Base-by-base conservation (phyloP, 2,113 vertebrate genomes). In the Boulengerochromis microlepis region DNA sequence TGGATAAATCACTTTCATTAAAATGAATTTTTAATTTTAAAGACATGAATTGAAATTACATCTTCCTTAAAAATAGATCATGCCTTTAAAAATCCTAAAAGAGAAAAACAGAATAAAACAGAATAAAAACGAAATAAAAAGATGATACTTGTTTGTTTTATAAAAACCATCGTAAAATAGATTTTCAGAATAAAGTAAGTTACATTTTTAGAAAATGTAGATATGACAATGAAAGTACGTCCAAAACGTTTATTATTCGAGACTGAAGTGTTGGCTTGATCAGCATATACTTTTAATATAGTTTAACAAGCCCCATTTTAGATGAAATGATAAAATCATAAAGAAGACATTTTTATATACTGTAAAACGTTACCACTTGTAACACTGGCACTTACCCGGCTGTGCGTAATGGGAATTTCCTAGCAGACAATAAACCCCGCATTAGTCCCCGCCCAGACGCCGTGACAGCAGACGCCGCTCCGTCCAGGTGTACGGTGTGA, bases 401-500 rank as follows among this genome's bases (percentile, higher is more conserved):
- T 78, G 74, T 78, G 74, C 6, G 26, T 33, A n/a, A 9, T 13
- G 16, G 16, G 5, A 2, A 8, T 87, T 91, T 91, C 84, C 91
- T 0, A 59, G 61, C 26, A 6, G 42, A 18, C 22, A 22, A 0
- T 92, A 87, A 95, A 95, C 1, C 92, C 88, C 57, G 7, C 95
- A 69, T n/a, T 31, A 81, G 59, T 56, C 92, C 57, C 92, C 92
- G 91, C 94, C 93, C 86, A 16, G 50, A 83, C 90, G 90, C 89
- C 16, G 93, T 94, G 94, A 93, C 95, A 90, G 56, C 91, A 84
- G 86, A 88, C 87, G 88, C 85, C 1, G 69, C 1, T 57, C 83
- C 2, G 86, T 86, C 86, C 94, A 93, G 94, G 93, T 95, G 90
- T 86, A 82, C 83, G 16, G 22, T 85, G 80, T 54, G 3, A 45